These are phyloP conservation scores for Trematomus bernacchii DNA, from an alignment of 2,797 vertebrate species.

Conservation along the genomic window DNA sequence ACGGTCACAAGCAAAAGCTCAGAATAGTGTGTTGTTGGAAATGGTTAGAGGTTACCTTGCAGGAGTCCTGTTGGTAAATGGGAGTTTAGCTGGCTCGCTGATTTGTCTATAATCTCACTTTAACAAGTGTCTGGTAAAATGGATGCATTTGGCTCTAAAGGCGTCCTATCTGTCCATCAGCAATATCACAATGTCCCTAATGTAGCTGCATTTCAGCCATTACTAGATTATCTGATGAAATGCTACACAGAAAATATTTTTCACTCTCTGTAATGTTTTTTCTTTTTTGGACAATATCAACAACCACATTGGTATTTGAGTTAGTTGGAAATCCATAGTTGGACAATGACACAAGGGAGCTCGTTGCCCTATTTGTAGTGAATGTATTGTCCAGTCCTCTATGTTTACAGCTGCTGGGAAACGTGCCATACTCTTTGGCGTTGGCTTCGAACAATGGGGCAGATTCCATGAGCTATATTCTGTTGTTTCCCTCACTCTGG, in stretches of 20 bases:
- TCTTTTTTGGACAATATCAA: constrained; percentile 60
- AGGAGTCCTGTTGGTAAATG: constrained; percentile 39
- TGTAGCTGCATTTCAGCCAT: constrained; percentile 46
- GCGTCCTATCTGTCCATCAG: constrained; percentile 49
- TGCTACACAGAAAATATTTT: constrained; percentile 36
- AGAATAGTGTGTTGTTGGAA: constrained; percentile 73
- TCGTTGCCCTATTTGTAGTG: constrained; percentile 72
- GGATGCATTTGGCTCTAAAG: constrained; percentile 23
- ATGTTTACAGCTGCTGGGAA: constrained; percentile 78
- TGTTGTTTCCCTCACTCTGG: constrained; percentile 77
- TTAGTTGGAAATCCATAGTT: constrained; percentile 64
- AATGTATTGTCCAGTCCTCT: constrained; percentile 74
- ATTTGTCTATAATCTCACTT: constrained; percentile 47
- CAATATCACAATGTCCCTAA: constrained; percentile 49
- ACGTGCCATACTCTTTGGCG: constrained; percentile 76
- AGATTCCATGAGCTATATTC: constrained; percentile 79
- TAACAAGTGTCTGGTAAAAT: constrained; percentile 39
- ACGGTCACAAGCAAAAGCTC: constrained; percentile 54
- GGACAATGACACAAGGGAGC: constrained; percentile 73
- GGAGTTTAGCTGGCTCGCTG: constrained; percentile 24
- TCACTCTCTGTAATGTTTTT: constrained; percentile 44
- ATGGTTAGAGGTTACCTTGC: constrained; percentile 64
- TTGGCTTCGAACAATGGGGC: constrained; percentile 78
- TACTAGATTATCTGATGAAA: constrained; percentile 56
- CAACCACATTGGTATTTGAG: constrained; percentile 47